Evolutionary conservation across 2,888 invertebrate species (phyloP).

Genomic region (Idaea biselata): DNA sequence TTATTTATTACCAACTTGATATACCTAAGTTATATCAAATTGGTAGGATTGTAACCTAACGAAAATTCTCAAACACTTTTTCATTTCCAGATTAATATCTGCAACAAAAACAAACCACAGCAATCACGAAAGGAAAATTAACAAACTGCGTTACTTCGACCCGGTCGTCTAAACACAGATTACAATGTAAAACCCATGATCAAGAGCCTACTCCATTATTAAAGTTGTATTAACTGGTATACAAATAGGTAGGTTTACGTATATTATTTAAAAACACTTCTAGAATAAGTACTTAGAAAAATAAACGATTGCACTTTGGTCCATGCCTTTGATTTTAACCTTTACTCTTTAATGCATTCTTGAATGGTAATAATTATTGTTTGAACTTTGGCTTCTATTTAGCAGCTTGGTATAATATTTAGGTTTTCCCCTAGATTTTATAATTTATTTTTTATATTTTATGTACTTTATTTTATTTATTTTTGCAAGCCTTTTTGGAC

Average conservation of each 20-base stretch:
- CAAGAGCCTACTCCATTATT: background rate
- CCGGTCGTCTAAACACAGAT: background rate
- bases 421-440: too few species aligned
- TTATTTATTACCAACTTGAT: too few species aligned
- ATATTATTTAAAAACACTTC: too few species aligned
- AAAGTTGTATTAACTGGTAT: background rate
- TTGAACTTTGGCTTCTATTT: too few species aligned
- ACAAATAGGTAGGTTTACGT: background rate
- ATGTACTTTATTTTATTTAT: too few species aligned
- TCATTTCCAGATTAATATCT: background rate
- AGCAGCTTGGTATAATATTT: too few species aligned
- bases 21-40: too few species aligned
- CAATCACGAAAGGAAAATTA: background rate
- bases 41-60: too few species aligned
- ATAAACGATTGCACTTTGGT: background rate
- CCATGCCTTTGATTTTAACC: background rate
- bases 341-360: background rate
- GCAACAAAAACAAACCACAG: background rate
- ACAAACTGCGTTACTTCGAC: background rate
- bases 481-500: too few species aligned
- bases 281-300: too few species aligned
- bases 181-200: background rate
- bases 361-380: too few species aligned
- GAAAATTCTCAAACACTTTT: background rate
- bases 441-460: too few species aligned